Evolutionary conservation across 1,140 invertebrate genomes (phyloP).

Genomic region (Drosophila albomicans): DNA sequence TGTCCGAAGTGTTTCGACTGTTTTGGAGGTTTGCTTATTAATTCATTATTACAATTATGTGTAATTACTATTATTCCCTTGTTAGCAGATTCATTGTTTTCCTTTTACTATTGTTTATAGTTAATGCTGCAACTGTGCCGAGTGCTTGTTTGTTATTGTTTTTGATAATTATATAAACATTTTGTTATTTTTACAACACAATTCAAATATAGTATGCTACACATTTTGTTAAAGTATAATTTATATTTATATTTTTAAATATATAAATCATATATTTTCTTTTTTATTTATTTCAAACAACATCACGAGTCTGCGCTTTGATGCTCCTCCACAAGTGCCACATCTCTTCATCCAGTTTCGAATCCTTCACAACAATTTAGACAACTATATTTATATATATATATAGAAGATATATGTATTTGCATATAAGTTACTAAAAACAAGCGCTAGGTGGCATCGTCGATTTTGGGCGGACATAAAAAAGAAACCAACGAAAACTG

Average conservation of each 20-base stretch:
- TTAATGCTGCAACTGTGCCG: slow-evolving; percentile 25
- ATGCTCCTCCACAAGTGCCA: slow-evolving; percentile 49
- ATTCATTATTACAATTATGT: neutral
- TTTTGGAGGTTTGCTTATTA: slow-evolving; percentile 7
- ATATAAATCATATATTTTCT: slow-evolving; percentile 30
- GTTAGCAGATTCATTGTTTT: slow-evolving; percentile 14
- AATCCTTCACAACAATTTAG: slow-evolving; percentile 45
- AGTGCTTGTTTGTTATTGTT: slow-evolving; percentile 35
- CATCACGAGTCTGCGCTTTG: slow-evolving; percentile 79
- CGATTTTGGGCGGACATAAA: slow-evolving; percentile 50
- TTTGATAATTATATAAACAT: slow-evolving; percentile 47
- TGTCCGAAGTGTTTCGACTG: neutral
- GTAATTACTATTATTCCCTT: slow-evolving; percentile 27
- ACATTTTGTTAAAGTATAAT: slow-evolving; percentile 57
- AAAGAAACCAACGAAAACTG: slow-evolving; percentile 43
- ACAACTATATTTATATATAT: slow-evolving; percentile 4
- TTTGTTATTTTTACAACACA: slow-evolving; percentile 54
- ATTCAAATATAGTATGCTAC: slow-evolving; percentile 67
- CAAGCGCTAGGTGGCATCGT: slow-evolving; percentile 57
- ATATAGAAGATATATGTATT: slow-evolving; percentile 18
- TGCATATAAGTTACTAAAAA: slow-evolving; percentile 55
- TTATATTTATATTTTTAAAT: slow-evolving; percentile 44
- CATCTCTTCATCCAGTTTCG: neutral
- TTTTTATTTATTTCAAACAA: slow-evolving; percentile 62
- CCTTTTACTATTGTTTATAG: slow-evolving; percentile 1